Conservation (phyloP, 2,113 vertebrate species). For the Leuciscus idus region DNA sequence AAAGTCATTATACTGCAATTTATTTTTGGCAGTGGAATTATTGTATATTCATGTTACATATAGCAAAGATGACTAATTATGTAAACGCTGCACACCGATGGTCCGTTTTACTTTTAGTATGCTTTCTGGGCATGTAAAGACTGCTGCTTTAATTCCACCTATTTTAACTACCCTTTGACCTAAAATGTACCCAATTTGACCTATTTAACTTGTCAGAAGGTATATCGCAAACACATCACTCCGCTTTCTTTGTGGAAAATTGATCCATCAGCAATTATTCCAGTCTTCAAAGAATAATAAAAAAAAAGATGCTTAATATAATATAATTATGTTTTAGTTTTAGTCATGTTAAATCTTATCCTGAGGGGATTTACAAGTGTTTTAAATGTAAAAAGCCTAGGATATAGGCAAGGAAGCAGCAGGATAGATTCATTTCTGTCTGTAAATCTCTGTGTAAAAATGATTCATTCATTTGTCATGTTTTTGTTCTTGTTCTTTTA, state of each 20-base stretch:
- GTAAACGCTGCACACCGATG: neutral
- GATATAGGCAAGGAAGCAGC: neutral
- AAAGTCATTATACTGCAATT: neutral
- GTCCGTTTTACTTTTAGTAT: neutral
- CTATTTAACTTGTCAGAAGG: slow-evolving; percentile 14
- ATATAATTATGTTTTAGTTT: neutral
- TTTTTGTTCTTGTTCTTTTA: neutral
- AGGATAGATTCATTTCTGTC: neutral
- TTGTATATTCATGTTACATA: neutral
- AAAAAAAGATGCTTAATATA: neutral
- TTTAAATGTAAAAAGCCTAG: neutral
- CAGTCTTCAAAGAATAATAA: neutral
- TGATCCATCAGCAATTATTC: neutral
- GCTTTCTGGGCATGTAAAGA: neutral
- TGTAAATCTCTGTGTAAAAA: neutral
- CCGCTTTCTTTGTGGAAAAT: neutral
- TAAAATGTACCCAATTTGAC: neutral
- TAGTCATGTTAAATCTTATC: neutral
- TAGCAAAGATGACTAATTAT: neutral
- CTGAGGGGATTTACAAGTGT: neutral
- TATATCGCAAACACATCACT: neutral
- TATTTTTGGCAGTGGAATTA: neutral
- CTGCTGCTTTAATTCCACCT: slow-evolving; percentile 6
- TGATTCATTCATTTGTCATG: neutral
- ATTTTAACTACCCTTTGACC: neutral